These are phyloP conservation scores for Rana temporaria DNA, from an alignment of 2,113 vertebrate species.

Conservation along the genomic window DNA sequence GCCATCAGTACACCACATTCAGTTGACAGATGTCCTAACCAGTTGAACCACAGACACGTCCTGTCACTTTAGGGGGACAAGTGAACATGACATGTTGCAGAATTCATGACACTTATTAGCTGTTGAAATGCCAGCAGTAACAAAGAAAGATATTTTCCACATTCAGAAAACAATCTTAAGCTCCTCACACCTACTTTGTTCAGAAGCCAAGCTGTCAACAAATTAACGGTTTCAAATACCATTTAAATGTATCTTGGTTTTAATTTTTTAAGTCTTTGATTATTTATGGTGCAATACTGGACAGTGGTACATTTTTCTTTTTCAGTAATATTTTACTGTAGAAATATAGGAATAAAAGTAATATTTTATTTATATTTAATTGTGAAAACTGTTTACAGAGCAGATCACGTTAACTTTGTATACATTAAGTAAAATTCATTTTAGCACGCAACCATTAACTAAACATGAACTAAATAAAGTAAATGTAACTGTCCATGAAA, in stretches of 20 bases:
- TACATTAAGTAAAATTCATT: too few relatives aligned
- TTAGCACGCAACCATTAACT: too few relatives aligned
- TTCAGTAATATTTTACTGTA: too few relatives aligned
- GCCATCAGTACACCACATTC: conserved; percentile 43
- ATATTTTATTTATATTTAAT: too few relatives aligned
- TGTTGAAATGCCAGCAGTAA: conserved; percentile 42
- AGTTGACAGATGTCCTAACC: conserved; percentile 55
- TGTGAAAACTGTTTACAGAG: too few relatives aligned
- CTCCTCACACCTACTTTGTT: neutral
- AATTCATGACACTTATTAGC: conserved; percentile 57
- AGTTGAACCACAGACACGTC: conserved; percentile 53
- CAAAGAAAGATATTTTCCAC: conserved; percentile 13
- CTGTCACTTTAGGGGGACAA: conserved; percentile 54
- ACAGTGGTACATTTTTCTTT: too few relatives aligned
- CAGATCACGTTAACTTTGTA: too few relatives aligned
- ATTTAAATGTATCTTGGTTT: neutral
- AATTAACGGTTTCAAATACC: neutral
- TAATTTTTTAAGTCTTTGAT: too few relatives aligned
- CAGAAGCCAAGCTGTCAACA: neutral
- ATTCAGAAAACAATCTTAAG: conserved; percentile 3
- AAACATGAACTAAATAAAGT: too few relatives aligned
- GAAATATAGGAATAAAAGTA: too few relatives aligned
- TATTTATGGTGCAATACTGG: too few relatives aligned
- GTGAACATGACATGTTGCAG: conserved; percentile 52
- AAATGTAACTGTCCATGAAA: too few relatives aligned